Evolutionary conservation across 2,797 vertebrate species (phyloP).

Genomic region (Antennarius maculatus): DNA sequence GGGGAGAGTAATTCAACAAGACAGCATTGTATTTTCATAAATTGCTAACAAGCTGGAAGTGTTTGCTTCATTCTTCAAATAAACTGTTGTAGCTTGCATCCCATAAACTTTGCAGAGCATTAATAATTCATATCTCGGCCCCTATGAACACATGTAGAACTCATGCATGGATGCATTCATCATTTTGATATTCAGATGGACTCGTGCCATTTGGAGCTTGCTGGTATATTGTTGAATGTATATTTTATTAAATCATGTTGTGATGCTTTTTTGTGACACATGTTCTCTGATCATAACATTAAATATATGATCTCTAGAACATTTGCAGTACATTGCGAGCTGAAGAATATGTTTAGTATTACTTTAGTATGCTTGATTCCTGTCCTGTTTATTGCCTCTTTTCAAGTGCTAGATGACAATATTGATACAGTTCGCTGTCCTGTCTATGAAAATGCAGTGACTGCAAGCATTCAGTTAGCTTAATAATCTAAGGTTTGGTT

Average conservation of each 20-base stretch:
- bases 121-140: constrained; percentile 30
- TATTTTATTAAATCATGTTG: constrained; percentile 22
- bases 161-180: background rate
- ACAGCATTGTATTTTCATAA: constrained; percentile 15
- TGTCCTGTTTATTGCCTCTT: no score
- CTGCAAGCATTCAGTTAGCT: background rate
- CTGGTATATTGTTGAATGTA: constrained; percentile 3
- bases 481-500: no score
- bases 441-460: no score
- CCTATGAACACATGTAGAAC: background rate
- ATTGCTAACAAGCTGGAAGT: constrained; percentile 8
- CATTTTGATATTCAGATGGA: constrained; percentile 35
- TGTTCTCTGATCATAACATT: constrained; percentile 1
- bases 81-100: background rate
- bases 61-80: constrained; percentile 21
- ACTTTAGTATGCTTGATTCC: no score
- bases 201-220: constrained; percentile 15
- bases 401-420: no score
- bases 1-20: background rate
- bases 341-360: background rate
- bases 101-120: constrained; percentile 12
- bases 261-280: constrained; percentile 6
- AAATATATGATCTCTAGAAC: background rate
- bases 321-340: background rate
- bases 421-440: no score